Base-by-base conservation (phyloP, 2,888 invertebrate species). In the Acrobasis consociella region DNA sequence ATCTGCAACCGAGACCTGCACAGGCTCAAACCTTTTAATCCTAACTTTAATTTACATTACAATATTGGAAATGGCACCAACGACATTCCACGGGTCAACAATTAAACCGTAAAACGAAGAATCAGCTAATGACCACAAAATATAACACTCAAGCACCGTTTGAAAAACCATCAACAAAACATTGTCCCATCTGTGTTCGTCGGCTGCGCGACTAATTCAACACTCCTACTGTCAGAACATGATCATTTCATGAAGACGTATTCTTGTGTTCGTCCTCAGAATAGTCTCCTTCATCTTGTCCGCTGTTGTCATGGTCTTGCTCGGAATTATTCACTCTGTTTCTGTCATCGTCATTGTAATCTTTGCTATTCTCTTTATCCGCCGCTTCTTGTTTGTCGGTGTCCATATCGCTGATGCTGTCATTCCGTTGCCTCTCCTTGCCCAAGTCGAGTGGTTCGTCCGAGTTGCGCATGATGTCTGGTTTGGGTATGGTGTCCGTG, bases 391-490 rank as follows among this genome's bases (percentile, higher is more conserved):
- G 93, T 66, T 93, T 91, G 65, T 92, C 92, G 51, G 83, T 79
- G 51, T 91, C 91, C 39, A 81, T 77, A 62, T 91, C 88, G 69
- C 85, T 81, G 69, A 87, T 82, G 74, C 87, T 86, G 67, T 85
- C 87, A 72, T 77, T 78, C 72, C 88, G 73, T 68, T 86, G 86
- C 16, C 91, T 82, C 73, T 94, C 93, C 71, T 94, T 93, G 62
- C 94, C 94, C 17, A 94, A 86, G 73, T 94, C 91, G 17, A 93
- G 73, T 15, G 94, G 94, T 68, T 93, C 93, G 61, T 94, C 94
- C 5, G 91, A 72, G 67, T 87, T 91, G 51, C 94, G 83, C 82
- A 92, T 91, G 80, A 94, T 93, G 80, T 93, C 93, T 10, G 94
- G 84, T 69, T 94, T 94, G 74, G 88, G 88, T 76, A 93, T 92